Conservation (phyloP, 2,888 invertebrate genomes). For the Orchesellides sinensis region DNA sequence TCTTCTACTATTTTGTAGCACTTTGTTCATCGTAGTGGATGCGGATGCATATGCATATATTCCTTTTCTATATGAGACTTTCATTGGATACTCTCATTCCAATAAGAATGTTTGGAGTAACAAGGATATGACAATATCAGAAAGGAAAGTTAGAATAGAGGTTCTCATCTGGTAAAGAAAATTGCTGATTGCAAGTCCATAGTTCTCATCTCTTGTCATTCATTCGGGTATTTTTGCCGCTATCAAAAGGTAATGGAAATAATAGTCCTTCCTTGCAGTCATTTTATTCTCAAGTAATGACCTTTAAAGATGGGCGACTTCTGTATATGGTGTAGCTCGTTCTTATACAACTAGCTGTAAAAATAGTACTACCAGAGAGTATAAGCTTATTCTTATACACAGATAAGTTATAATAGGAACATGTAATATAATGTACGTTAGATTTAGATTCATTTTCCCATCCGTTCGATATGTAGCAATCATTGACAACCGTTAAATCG, state of each 20-base stretch:
- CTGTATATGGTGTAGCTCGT: slow-evolving; percentile 23
- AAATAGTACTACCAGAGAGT: too few species aligned
- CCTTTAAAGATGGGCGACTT: slow-evolving; percentile 47
- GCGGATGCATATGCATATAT: background rate
- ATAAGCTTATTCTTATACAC: too few species aligned
- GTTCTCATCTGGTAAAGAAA: slow-evolving; percentile 52
- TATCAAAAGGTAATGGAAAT: slow-evolving; percentile 60
- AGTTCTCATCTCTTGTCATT: slow-evolving; percentile 59
- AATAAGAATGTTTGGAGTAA: slow-evolving; percentile 17
- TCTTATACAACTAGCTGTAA: too few species aligned
- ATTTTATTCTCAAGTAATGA: slow-evolving; percentile 57
- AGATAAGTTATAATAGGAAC: slow-evolving; percentile 14
- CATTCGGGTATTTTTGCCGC: slow-evolving; percentile 51
- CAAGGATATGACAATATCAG: slow-evolving; percentile 53
- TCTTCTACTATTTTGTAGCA: background rate
- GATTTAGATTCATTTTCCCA: slow-evolving; percentile 28
- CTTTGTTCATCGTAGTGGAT: background rate
- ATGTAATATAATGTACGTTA: slow-evolving; percentile 46
- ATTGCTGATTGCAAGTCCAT: slow-evolving; percentile 63
- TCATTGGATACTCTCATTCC: background rate
- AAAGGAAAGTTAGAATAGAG: slow-evolving; percentile 48
- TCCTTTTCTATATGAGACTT: background rate
- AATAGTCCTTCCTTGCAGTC: slow-evolving; percentile 49
- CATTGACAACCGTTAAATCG: slow-evolving; percentile 61
- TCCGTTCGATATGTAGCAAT: slow-evolving; percentile 9